Conservation (phyloP, 2,888 invertebrate genomes). For the Mactromeris polynyma region DNA sequence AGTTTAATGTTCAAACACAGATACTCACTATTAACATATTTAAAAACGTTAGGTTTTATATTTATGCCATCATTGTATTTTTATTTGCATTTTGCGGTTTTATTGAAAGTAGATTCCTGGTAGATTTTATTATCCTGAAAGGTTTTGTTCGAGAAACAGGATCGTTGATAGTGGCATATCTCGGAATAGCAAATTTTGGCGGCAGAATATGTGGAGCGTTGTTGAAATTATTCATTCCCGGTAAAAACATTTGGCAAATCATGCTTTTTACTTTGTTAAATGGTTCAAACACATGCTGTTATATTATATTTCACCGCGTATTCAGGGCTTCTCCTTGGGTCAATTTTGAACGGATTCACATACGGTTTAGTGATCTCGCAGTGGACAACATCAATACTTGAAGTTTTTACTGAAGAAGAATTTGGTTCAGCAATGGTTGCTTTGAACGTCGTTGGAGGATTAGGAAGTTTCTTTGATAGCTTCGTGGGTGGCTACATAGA, state of each 20-base stretch:
- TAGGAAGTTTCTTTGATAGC: conserved; percentile 34
- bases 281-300: conserved; percentile 28
- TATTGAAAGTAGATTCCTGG: conserved; percentile 39
- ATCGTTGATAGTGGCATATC: conserved; percentile 30
- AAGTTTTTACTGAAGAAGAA: conserved; percentile 18
- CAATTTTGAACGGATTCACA: conserved; percentile 38
- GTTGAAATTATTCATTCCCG: conserved; percentile 7
- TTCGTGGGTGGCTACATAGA: conserved; percentile 40
- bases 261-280: neutral
- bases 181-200: conserved; percentile 33
- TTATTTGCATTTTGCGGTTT: conserved; percentile 13
- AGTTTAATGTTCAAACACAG: neutral
- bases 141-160: conserved; percentile 35
- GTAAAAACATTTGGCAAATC: conserved; percentile 18
- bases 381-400: conserved; percentile 14
- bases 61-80: neutral
- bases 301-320: conserved; percentile 24
- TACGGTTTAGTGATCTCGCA: conserved; percentile 22
- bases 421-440: conserved; percentile 17
- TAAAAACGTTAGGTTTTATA: neutral
- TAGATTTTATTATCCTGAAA: conserved; percentile 34
- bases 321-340: conserved; percentile 21
- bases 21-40: neutral
- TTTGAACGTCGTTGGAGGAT: conserved; percentile 22
- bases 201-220: conserved; percentile 6